A percentile compares a stretch with the other conserved stretches of the same genome.
These are phyloP conservation scores for Arctopsyche grandis DNA, from an alignment of 1,140 invertebrate genomes.

Conservation along the genomic window DNA sequence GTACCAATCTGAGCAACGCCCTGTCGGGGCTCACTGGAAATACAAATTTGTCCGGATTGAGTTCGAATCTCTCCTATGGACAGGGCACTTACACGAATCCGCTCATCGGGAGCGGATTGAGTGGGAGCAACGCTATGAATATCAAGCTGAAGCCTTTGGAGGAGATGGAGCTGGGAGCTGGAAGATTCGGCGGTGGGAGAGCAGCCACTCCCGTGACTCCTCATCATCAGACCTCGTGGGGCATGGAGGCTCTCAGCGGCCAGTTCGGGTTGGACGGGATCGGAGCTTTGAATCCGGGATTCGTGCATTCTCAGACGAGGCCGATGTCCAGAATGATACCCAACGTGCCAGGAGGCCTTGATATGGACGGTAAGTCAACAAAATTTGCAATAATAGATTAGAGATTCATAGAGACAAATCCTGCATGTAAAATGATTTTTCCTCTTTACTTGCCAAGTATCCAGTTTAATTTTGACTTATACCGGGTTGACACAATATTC, in stretches of 20 bases:
- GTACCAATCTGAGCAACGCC: conserved; percentile 59
- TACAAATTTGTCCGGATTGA: conserved; percentile 64
- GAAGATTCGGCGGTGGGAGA: conserved; percentile 67
- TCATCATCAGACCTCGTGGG: conserved; percentile 67
- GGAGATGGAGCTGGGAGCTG: conserved; percentile 72
- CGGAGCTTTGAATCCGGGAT: conserved; percentile 65
- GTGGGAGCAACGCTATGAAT: conserved; percentile 67
- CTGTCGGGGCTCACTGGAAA: conserved; percentile 61
- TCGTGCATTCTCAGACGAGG: conserved; percentile 68
- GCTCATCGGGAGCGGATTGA: conserved; percentile 62
- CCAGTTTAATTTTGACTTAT: too few species aligned
- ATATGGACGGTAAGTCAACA: conserved; percentile 67
- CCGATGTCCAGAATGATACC: conserved; percentile 66
- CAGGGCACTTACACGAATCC: conserved; percentile 72
- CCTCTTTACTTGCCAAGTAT: too few species aligned
- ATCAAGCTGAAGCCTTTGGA: conserved; percentile 75
- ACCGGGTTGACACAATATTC: too few species aligned
- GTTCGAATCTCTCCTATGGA: conserved; percentile 63
- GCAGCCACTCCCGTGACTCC: conserved; percentile 72
- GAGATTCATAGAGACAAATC: conserved; percentile 36
- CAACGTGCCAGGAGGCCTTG: conserved; percentile 63
- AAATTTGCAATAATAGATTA: conserved; percentile 3
- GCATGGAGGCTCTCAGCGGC: conserved; percentile 69
- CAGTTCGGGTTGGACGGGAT: conserved; percentile 70
- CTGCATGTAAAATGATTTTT: background rate